A percentile compares a stretch with the other conserved stretches of the same genome.
These are phyloP conservation scores for Catharus bicknelli DNA, from an alignment of 2,113 vertebrate genomes.

Conservation along the genomic window DNA sequence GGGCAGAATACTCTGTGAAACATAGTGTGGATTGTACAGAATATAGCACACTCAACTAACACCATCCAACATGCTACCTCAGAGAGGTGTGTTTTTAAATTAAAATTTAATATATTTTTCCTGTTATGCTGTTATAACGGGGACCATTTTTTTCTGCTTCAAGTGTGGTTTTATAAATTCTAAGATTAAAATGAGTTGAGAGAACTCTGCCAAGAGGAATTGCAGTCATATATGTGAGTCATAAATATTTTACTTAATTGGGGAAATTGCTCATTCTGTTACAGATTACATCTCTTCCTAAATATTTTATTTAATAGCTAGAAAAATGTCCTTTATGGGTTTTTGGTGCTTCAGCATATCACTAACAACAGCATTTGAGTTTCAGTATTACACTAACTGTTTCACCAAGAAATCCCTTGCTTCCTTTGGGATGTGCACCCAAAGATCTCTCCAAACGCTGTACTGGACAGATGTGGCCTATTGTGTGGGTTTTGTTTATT, in stretches of 20 bases:
- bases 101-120: background rate
- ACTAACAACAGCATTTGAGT: background rate
- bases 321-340: background rate
- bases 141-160: background rate
- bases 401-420: background rate
- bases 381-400: background rate
- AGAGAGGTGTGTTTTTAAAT: background rate
- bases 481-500: background rate
- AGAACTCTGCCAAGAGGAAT: background rate
- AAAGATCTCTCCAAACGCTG: background rate
- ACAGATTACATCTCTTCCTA: background rate
- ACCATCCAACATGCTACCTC: background rate
- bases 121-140: background rate
- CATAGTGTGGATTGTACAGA: background rate
- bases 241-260: conserved; percentile 18
- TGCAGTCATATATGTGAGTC: background rate
- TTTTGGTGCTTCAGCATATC: background rate
- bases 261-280: conserved; percentile 11
- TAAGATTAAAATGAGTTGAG: background rate
- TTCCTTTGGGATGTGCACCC: background rate
- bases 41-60: background rate
- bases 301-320: conserved; percentile 12
- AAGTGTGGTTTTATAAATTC: background rate
- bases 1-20: background rate
- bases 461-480: background rate